Percentiles rank a stretch among this genome's conserved stretches.
phyloP scores from a whole-genome alignment of 1,140 invertebrate species.

The Eufriesea mexicana region DNA sequence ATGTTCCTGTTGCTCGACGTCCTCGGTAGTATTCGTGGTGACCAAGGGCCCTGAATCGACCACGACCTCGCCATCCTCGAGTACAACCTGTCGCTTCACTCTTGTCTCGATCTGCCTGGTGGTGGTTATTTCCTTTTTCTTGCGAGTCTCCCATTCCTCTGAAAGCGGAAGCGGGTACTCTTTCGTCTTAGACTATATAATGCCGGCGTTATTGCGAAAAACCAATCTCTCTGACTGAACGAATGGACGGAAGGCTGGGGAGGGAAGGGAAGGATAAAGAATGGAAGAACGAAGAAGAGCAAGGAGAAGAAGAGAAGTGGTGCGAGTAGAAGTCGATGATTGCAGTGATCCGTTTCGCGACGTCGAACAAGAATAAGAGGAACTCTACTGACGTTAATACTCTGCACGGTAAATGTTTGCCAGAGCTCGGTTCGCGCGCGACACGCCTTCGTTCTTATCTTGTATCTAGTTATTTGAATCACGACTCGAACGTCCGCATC shows the following conservation, averaged over 20 bases:
- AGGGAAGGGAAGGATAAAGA: background rate
- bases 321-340: background rate
- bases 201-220: constrained; percentile 30
- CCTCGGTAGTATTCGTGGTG: constrained; percentile 94
- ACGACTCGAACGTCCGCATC: constrained; percentile 13
- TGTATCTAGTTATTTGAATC: constrained; percentile 44
- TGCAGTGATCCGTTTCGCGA: background rate
- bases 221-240: constrained; percentile 37
- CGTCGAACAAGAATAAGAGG: constrained; percentile 13
- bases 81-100: constrained; percentile 92
- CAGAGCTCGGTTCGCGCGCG: constrained; percentile 11
- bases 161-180: constrained; percentile 61
- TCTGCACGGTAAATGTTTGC: background rate
- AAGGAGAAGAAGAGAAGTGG: background rate
- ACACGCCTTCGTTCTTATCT: constrained; percentile 30
- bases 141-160: constrained; percentile 96
- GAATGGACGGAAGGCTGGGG: background rate
- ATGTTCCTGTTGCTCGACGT: constrained; percentile 93
- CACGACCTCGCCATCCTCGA: constrained; percentile 94
- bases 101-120: constrained; percentile 94
- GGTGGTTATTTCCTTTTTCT: constrained; percentile 93
- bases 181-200: background rate
- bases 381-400: background rate
- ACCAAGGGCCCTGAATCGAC: constrained; percentile 94
- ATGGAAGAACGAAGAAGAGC: no score